These are phyloP conservation scores for Artibeus jamaicensis DNA, from an alignment of 2,797 vertebrate genomes.

Conservation along the genomic window DNA sequence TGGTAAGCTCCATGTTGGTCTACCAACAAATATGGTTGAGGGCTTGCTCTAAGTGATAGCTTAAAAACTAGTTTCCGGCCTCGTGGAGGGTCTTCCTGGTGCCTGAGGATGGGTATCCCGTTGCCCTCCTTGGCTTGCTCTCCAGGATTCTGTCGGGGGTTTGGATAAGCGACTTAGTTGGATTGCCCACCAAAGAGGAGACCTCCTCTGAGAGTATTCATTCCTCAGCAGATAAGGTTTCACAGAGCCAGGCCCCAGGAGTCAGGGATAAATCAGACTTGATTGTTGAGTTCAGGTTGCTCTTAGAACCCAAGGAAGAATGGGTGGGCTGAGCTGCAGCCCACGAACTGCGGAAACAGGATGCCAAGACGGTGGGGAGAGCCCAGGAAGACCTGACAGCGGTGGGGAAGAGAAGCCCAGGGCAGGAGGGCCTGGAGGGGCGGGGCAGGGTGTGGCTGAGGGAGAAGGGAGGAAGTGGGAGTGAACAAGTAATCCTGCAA, in stretches of 20 bases:
- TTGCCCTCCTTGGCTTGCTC: background rate
- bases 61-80: background rate
- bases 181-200: background rate
- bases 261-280: background rate
- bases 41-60: background rate
- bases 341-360: background rate
- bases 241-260: background rate
- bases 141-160: background rate
- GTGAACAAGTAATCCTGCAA: no score
- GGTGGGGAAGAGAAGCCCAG: rapidly evolving
- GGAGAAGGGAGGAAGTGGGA: background rate
- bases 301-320: background rate
- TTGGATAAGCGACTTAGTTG: background rate
- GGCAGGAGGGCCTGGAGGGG: background rate
- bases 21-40: background rate
- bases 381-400: background rate
- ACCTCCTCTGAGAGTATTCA: background rate
- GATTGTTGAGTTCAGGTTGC: background rate
- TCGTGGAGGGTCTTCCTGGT: background rate
- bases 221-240: background rate
- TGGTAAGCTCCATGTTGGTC: background rate
- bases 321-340: background rate
- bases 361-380: background rate
- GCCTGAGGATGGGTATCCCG: background rate
- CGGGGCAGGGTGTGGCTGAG: background rate